phyloP scores from a whole-genome alignment of 2,113 vertebrate genomes.

The Pao palembangensis region DNA sequence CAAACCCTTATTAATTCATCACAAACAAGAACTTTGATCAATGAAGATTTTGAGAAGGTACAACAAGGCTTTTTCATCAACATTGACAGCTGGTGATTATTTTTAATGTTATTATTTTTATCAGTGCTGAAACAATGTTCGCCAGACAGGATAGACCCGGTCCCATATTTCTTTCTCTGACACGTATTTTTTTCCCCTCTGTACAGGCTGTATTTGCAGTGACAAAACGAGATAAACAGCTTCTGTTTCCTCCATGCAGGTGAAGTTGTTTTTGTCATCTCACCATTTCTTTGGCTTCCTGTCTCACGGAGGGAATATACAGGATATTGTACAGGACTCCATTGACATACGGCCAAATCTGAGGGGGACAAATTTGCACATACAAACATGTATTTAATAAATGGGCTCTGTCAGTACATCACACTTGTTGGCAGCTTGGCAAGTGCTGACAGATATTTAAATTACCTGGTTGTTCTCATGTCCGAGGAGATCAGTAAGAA shows the following conservation, averaged over 20 bases:
- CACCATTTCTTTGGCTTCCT: constrained; percentile 94
- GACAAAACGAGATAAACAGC: constrained; percentile 10
- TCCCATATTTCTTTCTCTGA: background rate
- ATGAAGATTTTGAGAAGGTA: too few relatives aligned
- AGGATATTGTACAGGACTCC: constrained; percentile 93
- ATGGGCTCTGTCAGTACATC: background rate
- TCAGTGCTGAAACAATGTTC: background rate
- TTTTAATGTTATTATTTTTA: too few relatives aligned
- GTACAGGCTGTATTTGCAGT: too few relatives aligned
- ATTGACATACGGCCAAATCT: constrained; percentile 93
- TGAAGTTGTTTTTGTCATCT: constrained; percentile 59
- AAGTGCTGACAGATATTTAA: constrained; percentile 12
- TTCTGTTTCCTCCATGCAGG: constrained; percentile 28
- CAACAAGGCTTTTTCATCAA: too few relatives aligned
- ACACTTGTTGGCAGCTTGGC: constrained; percentile 1
- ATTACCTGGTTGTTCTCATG: constrained; percentile 93
- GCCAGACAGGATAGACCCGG: background rate
- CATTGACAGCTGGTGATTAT: too few relatives aligned
- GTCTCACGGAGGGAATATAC: constrained; percentile 81
- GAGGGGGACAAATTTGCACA: constrained; percentile 15
- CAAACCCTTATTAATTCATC: background rate
- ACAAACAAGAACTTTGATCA: too few relatives aligned
- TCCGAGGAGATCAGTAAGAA: constrained; percentile 90
- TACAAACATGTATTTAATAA: background rate
- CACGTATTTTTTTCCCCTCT: too few relatives aligned